Base-by-base conservation (phyloP, 2,888 invertebrate species). In the Tolmerus cingulatus region DNA sequence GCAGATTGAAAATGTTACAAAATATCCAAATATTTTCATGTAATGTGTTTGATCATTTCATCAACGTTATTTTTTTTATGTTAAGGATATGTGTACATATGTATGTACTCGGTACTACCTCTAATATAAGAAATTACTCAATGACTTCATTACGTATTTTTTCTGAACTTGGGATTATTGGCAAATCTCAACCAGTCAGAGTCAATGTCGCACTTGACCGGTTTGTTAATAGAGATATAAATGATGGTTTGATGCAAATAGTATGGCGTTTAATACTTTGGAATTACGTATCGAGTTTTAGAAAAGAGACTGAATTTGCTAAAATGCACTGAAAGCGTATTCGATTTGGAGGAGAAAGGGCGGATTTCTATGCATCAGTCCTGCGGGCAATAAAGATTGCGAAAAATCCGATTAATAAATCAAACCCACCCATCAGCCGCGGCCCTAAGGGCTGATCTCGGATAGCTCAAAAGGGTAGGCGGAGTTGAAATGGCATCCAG, bases 371-470 rank as follows among this genome's bases (percentile, higher is more conserved):
- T 27, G 51, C n/a, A 23, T 46, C 57, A 74, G 5, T 30, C 43
- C 55, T 30, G 55, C 51, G 51, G 57, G n/a, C 37, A 82, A 37
- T 27, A 55, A 34, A 30, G 40, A 81, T 81, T 82, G 23, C 34
- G 34, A 66, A 82, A 66, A 66, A 82, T 82, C 82, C 82, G 82
- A 82, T 82, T 82, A 82, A 82, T 82, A 82, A 82, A 82, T 82
- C 82, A 82, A 66, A 19, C 66, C 37, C 34, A 66, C 51, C 78
- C 40, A 4, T 76, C 76, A 76, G 76, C 81, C 12, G 55, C 16
- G 51, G 16, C 12, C 79, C 79, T 51, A 55, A 23, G 78, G 43
- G 78, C 78, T 40, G 78, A 40, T 37, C 37, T 43, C 19, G 30
- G 55, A 30, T 30, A 7, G 51, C 23, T 46, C 81, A 55, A 81